These are phyloP conservation scores for Lordiphosa fenestrarum DNA, from an alignment of 2,888 invertebrate genomes.

Conservation along the genomic window DNA sequence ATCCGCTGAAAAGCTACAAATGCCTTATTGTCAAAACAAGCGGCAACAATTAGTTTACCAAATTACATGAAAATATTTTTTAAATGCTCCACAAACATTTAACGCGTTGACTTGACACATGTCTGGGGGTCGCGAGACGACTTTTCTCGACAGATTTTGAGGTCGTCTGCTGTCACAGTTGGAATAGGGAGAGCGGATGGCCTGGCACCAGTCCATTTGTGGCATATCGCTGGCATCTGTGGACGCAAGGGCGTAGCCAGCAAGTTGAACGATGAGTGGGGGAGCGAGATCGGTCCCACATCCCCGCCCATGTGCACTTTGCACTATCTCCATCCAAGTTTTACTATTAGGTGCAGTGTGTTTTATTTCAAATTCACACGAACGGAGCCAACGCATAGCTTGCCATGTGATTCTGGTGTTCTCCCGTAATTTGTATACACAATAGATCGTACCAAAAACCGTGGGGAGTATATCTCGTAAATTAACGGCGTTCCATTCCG, in stretches of 20 bases:
- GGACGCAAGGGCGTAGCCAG: conserved; percentile 6
- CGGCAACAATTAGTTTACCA: conserved; percentile 78
- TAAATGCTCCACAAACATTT: conserved; percentile 65
- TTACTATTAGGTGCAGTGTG: conserved; percentile 48
- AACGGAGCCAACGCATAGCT: conserved; percentile 39
- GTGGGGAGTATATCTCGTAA: conserved; percentile 74
- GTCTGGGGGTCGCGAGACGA: conserved; percentile 28
- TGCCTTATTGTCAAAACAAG: conserved; percentile 79
- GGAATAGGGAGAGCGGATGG: conserved; percentile 8
- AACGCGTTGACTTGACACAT: conserved; percentile 57
- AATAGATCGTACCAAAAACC: conserved; percentile 41
- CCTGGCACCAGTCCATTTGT: conserved; percentile 66
- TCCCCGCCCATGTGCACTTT: conserved; percentile 16
- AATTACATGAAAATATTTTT: conserved; percentile 75
- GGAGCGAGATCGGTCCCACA: not conserved
- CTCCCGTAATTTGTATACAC: conserved; percentile 48
- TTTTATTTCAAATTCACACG: conserved; percentile 70
- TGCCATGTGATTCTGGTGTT: not conserved
- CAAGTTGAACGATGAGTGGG: not conserved
- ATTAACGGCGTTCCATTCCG: conserved; percentile 65
- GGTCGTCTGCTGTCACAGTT: conserved; percentile 33
- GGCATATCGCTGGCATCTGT: conserved; percentile 61
- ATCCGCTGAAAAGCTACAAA: conserved; percentile 75
- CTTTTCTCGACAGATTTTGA: conserved; percentile 16
- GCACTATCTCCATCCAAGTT: not conserved